Evolutionary conservation across 37 sponge, comb jelly and placozoan genomes (phyloP), one percentile per base, ranked within the genome.

Genomic region (Diacarnus erythraeanus): DNA sequence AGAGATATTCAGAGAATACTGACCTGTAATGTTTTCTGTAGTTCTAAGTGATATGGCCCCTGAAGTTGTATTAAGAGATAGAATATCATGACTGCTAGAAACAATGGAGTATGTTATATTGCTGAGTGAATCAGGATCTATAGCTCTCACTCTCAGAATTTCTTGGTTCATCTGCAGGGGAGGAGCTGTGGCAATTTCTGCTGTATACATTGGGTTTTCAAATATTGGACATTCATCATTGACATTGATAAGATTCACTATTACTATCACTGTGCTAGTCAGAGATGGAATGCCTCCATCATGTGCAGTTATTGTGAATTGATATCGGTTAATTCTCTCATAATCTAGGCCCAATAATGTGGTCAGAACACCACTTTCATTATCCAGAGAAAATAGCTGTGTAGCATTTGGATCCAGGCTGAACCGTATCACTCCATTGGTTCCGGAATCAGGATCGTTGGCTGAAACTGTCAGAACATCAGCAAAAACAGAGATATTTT

Each of bases 201-300:
- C 65, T 22, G 36, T 27, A 51, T 64, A 83, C 1, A 73, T 3
- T 1, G 80, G 42, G 30, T 73, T 82, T 21, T 78, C 51, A 79
- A 89, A 89, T 42, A 12, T 20, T 0, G 89, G 84, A 56, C 89
- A 89, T 58, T 79, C 80, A 56, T 89, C 89, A 44, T 89, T 84
- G 41, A 78, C 57, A 56, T 88, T 88, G 25, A 59, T 34, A 8
- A 88, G 17, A 33, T n/a, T 54, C 18, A 83, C 63, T 1, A 83
- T 6, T 15, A 89, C 71, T 25, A 54, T 75, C 8, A 69, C 80
- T 12, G 29, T 44, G 3, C 84, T 74, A 51, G 23, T 64, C 36
- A 69, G 66, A 17, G 74, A 54, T 10, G 86, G 82, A 25, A 5
- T 72, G 17, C 93, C 93, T 18, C 61, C 67, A 72, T 93, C 93